Conservation (phyloP, 2,113 vertebrate species). For the Rhabdomys dilectus region DNA sequence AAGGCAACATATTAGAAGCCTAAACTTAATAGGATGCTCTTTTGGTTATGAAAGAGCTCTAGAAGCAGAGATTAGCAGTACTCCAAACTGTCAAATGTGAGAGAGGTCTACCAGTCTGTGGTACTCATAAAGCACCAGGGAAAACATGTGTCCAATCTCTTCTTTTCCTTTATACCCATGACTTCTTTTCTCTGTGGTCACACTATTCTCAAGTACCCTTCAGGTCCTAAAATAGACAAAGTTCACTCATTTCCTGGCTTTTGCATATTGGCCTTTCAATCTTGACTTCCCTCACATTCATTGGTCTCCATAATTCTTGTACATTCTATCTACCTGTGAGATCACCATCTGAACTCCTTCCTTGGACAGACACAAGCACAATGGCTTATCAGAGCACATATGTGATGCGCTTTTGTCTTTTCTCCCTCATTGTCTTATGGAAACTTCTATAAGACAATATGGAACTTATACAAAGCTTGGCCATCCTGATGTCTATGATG, state of each 20-base stretch:
- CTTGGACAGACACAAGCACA: not conserved
- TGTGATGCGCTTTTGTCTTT: not conserved
- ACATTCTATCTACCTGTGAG: not conserved
- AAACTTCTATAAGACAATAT: no score
- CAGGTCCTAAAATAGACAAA: not conserved
- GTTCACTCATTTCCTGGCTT: slow-evolving; percentile 36
- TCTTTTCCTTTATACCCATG: not conserved
- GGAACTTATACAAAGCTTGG: not conserved
- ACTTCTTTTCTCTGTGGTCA: slow-evolving; percentile 33
- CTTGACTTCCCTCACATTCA: not conserved
- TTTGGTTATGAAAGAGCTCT: not conserved
- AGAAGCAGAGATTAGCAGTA: not conserved
- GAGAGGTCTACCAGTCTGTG: not conserved
- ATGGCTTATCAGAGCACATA: not conserved
- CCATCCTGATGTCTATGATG: not conserved
- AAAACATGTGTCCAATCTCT: not conserved
- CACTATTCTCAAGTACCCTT: slow-evolving; percentile 4
- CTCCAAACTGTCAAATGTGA: not conserved
- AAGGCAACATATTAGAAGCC: not conserved
- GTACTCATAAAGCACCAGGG: not conserved
- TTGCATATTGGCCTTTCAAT: not conserved
- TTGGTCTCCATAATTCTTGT: not conserved
- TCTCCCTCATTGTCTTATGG: not conserved
- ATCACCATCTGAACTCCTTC: not conserved
- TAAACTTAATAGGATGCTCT: slow-evolving; percentile 7